These are phyloP conservation scores for cattle (Bos taurus) DNA, from an alignment of 2,113 vertebrate genomes.

Conservation along the genomic window ARS-UCD2.0 NC_037338.1:56419501-56420000, in stretches of 20 bases:
- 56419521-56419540: no score
- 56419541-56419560: no score
- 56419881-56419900: not conserved
- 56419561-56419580: no score
- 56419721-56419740: not conserved
- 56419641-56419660: no score
- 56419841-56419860: not conserved
- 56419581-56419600: no score
- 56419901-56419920: not conserved
- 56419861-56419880: not conserved
- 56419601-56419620: accelerated
- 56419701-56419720: not conserved
- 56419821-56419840: not conserved
- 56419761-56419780: not conserved
- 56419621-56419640: accelerated
- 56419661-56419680: not conserved
- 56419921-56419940: not conserved
- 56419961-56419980: not conserved
- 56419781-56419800: not conserved
- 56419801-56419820: not conserved
- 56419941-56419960: not conserved
- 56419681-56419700: not conserved
- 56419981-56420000: not conserved
- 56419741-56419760: not conserved
- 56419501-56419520: no score